Evolutionary conservation across 2,888 invertebrate species (phyloP), one percentile per base, ranked within the genome.

Genomic region (Protophormia terraenovae): DNA sequence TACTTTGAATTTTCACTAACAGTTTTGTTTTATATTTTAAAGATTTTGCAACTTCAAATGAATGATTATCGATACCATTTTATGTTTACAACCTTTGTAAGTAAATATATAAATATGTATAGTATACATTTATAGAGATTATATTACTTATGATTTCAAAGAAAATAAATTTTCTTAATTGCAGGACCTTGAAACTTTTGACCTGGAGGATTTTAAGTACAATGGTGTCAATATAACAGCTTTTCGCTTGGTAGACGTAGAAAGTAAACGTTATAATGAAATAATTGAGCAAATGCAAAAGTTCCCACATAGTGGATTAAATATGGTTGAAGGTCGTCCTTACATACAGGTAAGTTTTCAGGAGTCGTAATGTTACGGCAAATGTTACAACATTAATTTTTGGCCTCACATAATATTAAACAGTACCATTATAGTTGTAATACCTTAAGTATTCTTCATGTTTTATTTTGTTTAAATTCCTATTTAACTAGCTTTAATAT

Each of bases 201-300:
- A 97, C 89, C 93, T 97, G 85, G 97, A 97, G 92, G 97, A 97
- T 90, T 98, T 98, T 92, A 97, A 97, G 90, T 98, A 98, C 93
- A 98, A 98, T 91, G 96, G 96, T 58, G 98, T 98, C 50, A 98
- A 98, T 93, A 97, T 98, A 93, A 98, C 98, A n/a, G 97, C 98
- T 0, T 98, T 97, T 94, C 94, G 98, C 58, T 93, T 98, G 86
- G 97, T 97, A 2, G 97, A 97, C 90, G 94, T 97, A 3, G 96
- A 95, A 76, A 95, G 96, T 32, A 94, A 95, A 41, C 95, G 95
- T 88, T 96, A 97, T 73, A 94, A 94, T 84, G 96, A 96, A 86
- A 94, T 95, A 3, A 94, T 97, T 41, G 95, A 95, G 82, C 96
- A 97, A 89, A 97, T 98, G 97, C 96, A 97, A 93, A 95, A 96